Conservation (phyloP, 2,888 invertebrate species). For the Meta bourneti region DNA sequence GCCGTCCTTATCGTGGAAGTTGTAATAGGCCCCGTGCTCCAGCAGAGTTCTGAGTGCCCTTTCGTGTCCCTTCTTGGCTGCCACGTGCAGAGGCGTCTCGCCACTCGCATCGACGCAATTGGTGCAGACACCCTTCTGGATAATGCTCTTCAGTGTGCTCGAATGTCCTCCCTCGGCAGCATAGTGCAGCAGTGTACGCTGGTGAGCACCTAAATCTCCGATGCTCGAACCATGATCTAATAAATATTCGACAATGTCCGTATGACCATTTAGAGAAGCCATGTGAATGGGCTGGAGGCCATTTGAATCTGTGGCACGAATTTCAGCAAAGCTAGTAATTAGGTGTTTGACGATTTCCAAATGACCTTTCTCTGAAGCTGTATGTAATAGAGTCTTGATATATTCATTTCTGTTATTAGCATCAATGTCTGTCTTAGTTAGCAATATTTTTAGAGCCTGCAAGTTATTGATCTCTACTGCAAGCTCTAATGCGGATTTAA, state of each 20-base stretch:
- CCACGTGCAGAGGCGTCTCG: constrained; percentile 23
- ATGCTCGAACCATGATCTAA: background rate
- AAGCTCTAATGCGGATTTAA: background rate
- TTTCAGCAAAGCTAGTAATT: background rate
- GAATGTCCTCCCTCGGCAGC: background rate
- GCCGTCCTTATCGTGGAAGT: background rate
- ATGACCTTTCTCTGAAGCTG: constrained; percentile 5
- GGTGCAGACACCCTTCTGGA: background rate
- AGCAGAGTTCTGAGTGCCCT: constrained; percentile 13
- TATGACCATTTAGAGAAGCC: background rate
- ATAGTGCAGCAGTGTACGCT: background rate
- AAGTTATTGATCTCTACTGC: background rate
- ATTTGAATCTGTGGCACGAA: background rate
- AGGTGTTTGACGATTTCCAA: constrained; percentile 3
- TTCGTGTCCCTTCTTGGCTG: constrained; percentile 37
- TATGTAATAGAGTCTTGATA: background rate
- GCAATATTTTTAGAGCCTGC: background rate
- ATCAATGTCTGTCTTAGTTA: background rate
- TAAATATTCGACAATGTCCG: constrained; percentile 17
- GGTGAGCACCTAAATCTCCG: background rate
- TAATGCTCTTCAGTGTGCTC: background rate
- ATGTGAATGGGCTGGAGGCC: constrained; percentile 4
- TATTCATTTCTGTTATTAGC: background rate
- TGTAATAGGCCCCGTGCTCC: background rate
- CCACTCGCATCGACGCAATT: background rate